These are phyloP conservation scores for Automeris io DNA, from an alignment of 2,888 invertebrate species.

Conservation along the genomic window DNA sequence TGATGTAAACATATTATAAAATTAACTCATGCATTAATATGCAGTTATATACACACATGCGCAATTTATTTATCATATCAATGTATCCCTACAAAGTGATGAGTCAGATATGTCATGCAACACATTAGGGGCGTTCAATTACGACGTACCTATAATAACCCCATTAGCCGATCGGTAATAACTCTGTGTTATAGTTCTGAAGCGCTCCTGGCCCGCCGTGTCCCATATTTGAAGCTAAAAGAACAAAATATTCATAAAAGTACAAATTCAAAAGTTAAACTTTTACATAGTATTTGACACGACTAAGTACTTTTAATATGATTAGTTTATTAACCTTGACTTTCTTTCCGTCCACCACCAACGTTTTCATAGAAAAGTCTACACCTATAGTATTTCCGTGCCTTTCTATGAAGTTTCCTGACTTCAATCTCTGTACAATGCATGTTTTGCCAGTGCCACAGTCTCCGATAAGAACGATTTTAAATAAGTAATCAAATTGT, in stretches of 20 bases:
- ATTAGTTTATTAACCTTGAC: constrained; percentile 85
- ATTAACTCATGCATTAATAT: too few relatives aligned
- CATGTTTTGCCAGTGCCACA: constrained; percentile 95
- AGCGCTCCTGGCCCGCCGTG: constrained; percentile 97
- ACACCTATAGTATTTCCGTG: constrained; percentile 98
- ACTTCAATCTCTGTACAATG: constrained; percentile 96
- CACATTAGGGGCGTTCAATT: constrained; percentile 17
- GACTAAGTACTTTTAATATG: too few relatives aligned
- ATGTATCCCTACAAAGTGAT: constrained; percentile 5
- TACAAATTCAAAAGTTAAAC: neutral
- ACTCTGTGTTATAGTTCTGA: constrained; percentile 97
- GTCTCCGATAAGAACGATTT: constrained; percentile 95
- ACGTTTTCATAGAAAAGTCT: constrained; percentile 98
- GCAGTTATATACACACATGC: neutral
- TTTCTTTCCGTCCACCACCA: constrained; percentile 94
- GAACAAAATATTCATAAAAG: constrained; percentile 2
- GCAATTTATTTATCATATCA: neutral
- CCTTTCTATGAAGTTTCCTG: constrained; percentile 95
- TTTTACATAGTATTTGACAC: constrained; percentile 20
- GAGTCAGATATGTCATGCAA: constrained; percentile 10
- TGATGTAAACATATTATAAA: too few relatives aligned
- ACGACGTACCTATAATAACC: constrained; percentile 87
- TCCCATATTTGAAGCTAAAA: constrained; percentile 95
- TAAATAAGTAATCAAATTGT: constrained; percentile 95
- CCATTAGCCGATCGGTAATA: constrained; percentile 98